Conservation (phyloP, 2,888 invertebrate species). For the Trachelus iudaicus region DNA sequence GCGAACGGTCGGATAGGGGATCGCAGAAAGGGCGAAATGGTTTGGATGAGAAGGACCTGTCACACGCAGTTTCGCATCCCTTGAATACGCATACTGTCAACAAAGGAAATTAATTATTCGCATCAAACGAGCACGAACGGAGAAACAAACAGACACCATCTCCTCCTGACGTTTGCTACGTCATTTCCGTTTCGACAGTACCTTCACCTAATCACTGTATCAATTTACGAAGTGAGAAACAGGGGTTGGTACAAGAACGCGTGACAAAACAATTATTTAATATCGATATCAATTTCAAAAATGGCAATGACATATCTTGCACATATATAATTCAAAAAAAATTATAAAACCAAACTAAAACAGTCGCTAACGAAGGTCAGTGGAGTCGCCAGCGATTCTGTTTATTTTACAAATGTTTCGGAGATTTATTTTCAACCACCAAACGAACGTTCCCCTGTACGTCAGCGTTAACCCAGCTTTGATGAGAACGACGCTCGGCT, state of each 20-base stretch:
- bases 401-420: not conserved
- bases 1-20: constrained; percentile 1
- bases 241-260: not conserved
- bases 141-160: not conserved
- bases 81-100: constrained; percentile 6
- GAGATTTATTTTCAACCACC: not conserved
- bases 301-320: too few species aligned
- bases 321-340: too few species aligned
- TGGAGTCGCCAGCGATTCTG: not conserved
- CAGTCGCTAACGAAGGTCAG: not conserved
- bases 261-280: too few species aligned
- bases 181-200: not conserved
- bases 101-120: constrained; percentile 25
- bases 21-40: not conserved
- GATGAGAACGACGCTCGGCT: not conserved
- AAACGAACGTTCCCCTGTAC: not conserved
- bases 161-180: constrained; percentile 5
- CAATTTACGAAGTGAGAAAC: not conserved
- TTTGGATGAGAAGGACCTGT: constrained; percentile 9
- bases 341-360: not conserved
- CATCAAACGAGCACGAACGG: constrained; percentile 7
- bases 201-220: not conserved
- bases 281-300: too few species aligned
- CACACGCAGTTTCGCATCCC: constrained; percentile 19
- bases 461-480: not conserved